Conservation (phyloP, 2,797 vertebrate genomes). For the Phrynocephalus vlangalii region DNA sequence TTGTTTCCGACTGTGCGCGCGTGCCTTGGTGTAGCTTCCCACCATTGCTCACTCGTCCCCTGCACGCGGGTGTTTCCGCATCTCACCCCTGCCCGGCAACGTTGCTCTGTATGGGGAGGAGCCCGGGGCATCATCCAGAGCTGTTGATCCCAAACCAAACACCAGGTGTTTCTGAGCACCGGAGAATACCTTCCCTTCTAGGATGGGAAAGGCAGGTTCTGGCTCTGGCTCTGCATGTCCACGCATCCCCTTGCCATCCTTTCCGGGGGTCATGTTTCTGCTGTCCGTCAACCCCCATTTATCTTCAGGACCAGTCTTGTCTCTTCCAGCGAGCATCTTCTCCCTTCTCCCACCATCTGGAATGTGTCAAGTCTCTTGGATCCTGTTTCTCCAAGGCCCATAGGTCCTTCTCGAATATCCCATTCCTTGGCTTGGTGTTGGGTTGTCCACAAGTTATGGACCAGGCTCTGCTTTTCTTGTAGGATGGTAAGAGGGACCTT, state of each 20-base stretch:
- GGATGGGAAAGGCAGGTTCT: too few species aligned
- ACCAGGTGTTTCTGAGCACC: not conserved
- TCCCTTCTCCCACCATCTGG: too few species aligned
- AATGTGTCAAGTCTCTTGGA: not conserved
- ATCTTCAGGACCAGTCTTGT: not conserved
- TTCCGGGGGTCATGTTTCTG: not conserved
- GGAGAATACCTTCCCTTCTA: too few species aligned
- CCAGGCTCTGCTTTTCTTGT: not conserved
- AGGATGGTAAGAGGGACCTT: not conserved
- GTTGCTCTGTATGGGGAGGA: not conserved
- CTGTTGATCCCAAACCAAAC: not conserved
- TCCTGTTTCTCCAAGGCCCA: not conserved
- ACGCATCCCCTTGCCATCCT: too few species aligned
- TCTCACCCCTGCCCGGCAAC: not conserved
- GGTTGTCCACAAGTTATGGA: not conserved
- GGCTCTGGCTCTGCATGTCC: not conserved
- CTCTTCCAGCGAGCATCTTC: not conserved
- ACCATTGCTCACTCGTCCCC: slow-evolving; percentile 10
- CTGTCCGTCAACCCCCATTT: not conserved
- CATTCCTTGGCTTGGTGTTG: too few species aligned
- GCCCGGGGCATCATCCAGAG: not conserved
- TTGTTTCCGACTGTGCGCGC: too few species aligned
- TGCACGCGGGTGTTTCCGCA: not conserved
- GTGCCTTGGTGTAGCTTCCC: not conserved
- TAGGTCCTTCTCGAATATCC: not conserved